Evolutionary conservation across 2,888 invertebrate genomes (phyloP).

Genomic region (Meiosimyza platycephala): DNA sequence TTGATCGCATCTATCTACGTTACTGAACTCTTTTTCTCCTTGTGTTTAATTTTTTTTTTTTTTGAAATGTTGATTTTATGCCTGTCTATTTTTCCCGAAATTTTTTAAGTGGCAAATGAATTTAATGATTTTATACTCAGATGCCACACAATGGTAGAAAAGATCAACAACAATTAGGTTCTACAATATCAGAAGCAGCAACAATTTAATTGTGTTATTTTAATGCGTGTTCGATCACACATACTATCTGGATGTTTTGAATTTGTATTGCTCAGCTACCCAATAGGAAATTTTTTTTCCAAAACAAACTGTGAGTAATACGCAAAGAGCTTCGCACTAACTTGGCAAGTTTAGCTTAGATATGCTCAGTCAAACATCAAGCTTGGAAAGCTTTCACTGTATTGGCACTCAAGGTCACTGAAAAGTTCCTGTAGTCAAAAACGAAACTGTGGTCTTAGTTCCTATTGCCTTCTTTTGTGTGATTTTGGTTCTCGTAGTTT

Average conservation of each 20-base stretch:
- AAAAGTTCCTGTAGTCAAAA: too few relatives aligned
- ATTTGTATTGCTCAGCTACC: not conserved
- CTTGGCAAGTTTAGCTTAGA: too few relatives aligned
- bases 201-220: constrained; percentile 19
- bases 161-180: not conserved
- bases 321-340: too few relatives aligned
- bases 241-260: not conserved
- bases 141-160: not conserved
- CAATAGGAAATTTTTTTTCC: too few relatives aligned
- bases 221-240: constrained; percentile 36
- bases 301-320: too few relatives aligned
- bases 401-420: too few relatives aligned
- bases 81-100: constrained; percentile 4
- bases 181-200: not conserved
- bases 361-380: too few relatives aligned
- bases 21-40: not conserved
- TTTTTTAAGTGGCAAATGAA: constrained; percentile 21
- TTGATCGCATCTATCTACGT: not conserved
- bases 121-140: constrained; percentile 13
- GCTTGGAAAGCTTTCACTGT: too few relatives aligned
- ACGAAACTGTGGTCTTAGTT: too few relatives aligned
- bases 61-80: not conserved
- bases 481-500: too few relatives aligned
- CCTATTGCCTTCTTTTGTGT: too few relatives aligned
- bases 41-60: not conserved